Evolutionary conservation across 2,888 invertebrate species (phyloP), one percentile per base, ranked within the genome.

Genomic region (Tetragnatha montana): DNA sequence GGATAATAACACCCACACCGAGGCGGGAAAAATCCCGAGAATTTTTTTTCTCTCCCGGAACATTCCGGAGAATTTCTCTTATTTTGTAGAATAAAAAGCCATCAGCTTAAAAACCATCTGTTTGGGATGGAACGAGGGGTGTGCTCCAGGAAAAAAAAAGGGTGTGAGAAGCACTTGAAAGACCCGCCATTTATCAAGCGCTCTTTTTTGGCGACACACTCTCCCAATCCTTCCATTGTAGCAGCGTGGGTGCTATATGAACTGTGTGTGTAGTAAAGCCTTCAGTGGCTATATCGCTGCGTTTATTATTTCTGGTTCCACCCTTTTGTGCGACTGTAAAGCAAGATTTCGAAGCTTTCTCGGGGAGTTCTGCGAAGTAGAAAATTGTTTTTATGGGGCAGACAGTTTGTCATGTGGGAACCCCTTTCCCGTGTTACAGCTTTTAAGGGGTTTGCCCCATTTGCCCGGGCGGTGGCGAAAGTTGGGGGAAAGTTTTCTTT

Each of bases 311-410:
- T 35, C 35, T 35, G 35, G 35, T 35, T 35, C 35, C 35, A 35
- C 35, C 35, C 35, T 35, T 35, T 35, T 35, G 35, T 35, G 35
- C 35, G 35, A 35, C 35, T 35, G 35, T 35, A 35, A 35, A 35
- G 35, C 35, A 35, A n/a, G 35, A 35, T 35, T 35, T 35, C 35
- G 35, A 35, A 35, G 35, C 35, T 35, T 35, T 35, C 35, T 35
- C 35, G 35, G 50, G 19, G 60, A 88, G 82, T 51, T 78, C 78
- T 78, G 78, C 81, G 87, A 82, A 82, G 70, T 88, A 82, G 87
- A 88, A 88, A 88, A 88, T 88, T 88, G 87, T 88, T 88, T 87
- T 88, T 88, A 88, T 88, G 81, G 81, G 69, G 76, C 51, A 76
- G 76, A 82, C 87, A 88, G 81, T 88, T 88, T 88, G 87, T 88